Percentiles rank a stretch among this genome's conserved stretches.
Conservation (phyloP, 64 coral and sea anemone genomes). For the Actinia equina region DNA sequence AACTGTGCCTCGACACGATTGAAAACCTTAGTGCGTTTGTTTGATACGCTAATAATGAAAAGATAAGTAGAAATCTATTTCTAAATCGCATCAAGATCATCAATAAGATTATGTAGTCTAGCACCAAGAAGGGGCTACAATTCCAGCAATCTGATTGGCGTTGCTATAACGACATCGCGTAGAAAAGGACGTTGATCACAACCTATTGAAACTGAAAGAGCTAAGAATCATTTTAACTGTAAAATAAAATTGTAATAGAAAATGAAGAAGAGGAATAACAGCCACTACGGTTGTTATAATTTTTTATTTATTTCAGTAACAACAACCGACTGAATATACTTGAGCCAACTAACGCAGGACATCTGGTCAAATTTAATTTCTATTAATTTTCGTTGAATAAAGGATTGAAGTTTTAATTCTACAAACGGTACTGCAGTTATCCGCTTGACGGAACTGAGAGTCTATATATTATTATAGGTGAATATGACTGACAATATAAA, state of each 20-base stretch:
- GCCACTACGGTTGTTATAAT: no score
- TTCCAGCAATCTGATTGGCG: not conserved
- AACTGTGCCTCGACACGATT: not conserved
- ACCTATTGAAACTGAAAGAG: no score
- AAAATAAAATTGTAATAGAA: no score
- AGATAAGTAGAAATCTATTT: not conserved
- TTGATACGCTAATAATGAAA: not conserved
- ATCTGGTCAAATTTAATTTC: not conserved
- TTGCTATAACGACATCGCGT: not conserved
- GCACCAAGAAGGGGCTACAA: not conserved
- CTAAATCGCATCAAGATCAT: not conserved
- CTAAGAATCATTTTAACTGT: no score
- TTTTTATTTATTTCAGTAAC: no score
- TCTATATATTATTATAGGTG: not conserved
- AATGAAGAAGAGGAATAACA: no score
- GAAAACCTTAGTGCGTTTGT: not conserved
- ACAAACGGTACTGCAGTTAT: not conserved
- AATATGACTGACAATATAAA: not conserved
- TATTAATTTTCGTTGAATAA: conserved; percentile 12
- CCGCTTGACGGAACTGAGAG: not conserved
- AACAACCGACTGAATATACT: no score
- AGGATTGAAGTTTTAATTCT: not conserved
- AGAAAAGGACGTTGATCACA: no score
- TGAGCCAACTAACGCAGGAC: not conserved
- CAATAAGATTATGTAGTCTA: not conserved